A percentile compares a stretch with the other conserved stretches of the same genome.
These are phyloP conservation scores for Tiliacea citrago DNA, from an alignment of 2,888 invertebrate species.

Conservation along the genomic window DNA sequence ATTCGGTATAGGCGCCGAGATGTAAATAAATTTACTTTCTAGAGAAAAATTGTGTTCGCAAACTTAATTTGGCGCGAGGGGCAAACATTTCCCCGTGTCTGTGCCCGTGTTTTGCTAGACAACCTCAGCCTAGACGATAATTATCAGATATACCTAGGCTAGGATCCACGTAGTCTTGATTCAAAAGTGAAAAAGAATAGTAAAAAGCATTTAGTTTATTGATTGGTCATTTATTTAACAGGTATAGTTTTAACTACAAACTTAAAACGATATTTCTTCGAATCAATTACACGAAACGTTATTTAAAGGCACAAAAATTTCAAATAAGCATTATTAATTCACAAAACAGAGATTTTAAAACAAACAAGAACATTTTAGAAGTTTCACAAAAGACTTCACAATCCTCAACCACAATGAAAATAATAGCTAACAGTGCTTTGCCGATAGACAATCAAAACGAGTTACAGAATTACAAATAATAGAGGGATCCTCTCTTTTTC, in stretches of 20 bases:
- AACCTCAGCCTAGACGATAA: conserved; percentile 61
- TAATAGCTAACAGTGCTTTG: conserved; percentile 66
- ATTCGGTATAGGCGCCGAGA: conserved; percentile 63
- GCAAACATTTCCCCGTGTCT: conserved; percentile 70
- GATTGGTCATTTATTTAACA: background rate
- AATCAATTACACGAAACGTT: conserved; percentile 22
- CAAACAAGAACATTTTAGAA: conserved; percentile 70
- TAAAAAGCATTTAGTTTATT: background rate
- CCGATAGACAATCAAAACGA: conserved; percentile 80
- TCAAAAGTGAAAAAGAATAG: conserved; percentile 1
- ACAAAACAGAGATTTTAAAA: conserved; percentile 61
- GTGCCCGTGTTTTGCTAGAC: conserved; percentile 70
- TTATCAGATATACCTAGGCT: conserved; percentile 50
- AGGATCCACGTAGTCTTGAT: background rate
- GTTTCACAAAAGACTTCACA: conserved; percentile 69
- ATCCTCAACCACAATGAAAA: conserved; percentile 74
- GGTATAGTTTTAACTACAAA: conserved; percentile 14
- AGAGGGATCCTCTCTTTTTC: conserved; percentile 80
- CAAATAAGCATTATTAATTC: conserved; percentile 54
- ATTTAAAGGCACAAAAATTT: conserved; percentile 19
- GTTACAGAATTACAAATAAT: conserved; percentile 83
- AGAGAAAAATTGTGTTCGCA: conserved; percentile 79
- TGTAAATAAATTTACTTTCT: conserved; percentile 79
- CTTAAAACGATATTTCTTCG: conserved; percentile 1
- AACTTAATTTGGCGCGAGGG: conserved; percentile 79